phyloP scores from a whole-genome alignment of 2,113 vertebrate species.

The Phyllostomus hastatus region DNA sequence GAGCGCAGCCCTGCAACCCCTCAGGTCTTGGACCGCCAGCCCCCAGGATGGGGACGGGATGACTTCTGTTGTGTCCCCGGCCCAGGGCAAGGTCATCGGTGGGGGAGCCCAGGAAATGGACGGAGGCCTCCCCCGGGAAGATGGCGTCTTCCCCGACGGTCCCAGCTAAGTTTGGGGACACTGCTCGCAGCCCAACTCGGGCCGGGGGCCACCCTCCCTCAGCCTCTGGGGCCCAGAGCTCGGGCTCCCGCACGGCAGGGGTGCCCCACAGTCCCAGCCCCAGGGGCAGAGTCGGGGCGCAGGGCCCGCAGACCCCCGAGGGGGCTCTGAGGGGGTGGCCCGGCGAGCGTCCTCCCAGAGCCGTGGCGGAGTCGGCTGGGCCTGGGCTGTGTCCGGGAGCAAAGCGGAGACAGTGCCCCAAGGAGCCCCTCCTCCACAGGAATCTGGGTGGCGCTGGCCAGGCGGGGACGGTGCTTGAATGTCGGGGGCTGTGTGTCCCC shows the following conservation, averaged over 20 bases:
- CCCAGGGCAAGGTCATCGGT: fast-evolving
- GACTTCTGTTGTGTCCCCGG: fast-evolving
- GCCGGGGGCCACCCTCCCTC: fast-evolving
- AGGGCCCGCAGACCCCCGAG: not conserved
- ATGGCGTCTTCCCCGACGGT: fast-evolving
- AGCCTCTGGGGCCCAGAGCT: not conserved
- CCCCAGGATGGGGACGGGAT: fast-evolving
- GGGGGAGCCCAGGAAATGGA: not conserved
- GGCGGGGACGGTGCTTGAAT: no score
- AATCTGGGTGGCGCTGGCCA: fast-evolving
- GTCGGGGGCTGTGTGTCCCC: not conserved
- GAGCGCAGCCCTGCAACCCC: not conserved
- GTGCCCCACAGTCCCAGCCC: fast-evolving
- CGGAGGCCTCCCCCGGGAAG: fast-evolving
- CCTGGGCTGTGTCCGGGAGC: not conserved
- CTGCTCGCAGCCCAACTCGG: not conserved
- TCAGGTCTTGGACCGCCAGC: not conserved
- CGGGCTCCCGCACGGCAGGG: fast-evolving
- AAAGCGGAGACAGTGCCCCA: no score
- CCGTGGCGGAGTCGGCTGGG: fast-evolving
- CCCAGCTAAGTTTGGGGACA: not conserved
- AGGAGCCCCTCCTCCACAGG: not conserved
- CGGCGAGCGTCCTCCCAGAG: not conserved
- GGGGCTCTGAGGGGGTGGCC: no score
- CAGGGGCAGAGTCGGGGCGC: not conserved